phyloP scores from a whole-genome alignment of 2,888 invertebrate genomes.

The Hymenopus coronatus region DNA sequence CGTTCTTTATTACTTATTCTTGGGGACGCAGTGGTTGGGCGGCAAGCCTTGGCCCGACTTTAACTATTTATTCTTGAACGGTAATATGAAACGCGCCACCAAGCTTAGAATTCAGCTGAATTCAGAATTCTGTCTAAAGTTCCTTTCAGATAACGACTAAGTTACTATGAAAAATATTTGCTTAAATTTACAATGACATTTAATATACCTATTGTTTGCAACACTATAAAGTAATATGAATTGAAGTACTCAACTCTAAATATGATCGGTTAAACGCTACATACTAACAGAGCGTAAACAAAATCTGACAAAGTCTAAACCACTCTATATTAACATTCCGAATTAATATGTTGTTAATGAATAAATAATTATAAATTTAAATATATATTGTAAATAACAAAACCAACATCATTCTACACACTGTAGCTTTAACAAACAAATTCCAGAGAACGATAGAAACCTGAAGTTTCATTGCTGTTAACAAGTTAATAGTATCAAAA shows the following conservation, averaged over 20 bases:
- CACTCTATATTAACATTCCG: not conserved
- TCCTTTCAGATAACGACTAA: too few species aligned
- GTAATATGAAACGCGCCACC: too few species aligned
- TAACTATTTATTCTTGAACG: too few species aligned
- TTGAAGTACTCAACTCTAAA: not conserved
- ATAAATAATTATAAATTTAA: not conserved
- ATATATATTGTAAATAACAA: not conserved
- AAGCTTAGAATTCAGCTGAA: too few species aligned
- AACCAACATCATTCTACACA: not conserved
- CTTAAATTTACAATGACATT: not conserved
- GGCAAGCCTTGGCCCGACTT: too few species aligned
- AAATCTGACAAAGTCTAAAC: not conserved
- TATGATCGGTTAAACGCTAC: not conserved
- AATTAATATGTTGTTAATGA: not conserved
- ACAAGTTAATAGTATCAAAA: not conserved
- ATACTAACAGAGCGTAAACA: not conserved
- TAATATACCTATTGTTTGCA: not conserved
- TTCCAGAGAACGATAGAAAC: not conserved
- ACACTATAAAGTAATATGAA: not conserved
- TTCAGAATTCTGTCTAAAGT: too few species aligned
- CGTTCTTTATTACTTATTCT: too few species aligned
- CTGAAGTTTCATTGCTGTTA: not conserved
- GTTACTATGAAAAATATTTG: too few species aligned
- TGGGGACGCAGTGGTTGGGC: too few species aligned
- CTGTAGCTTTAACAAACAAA: not conserved